phyloP scores from a whole-genome alignment of 2,113 vertebrate species.

The Desmodus rotundus region DNA sequence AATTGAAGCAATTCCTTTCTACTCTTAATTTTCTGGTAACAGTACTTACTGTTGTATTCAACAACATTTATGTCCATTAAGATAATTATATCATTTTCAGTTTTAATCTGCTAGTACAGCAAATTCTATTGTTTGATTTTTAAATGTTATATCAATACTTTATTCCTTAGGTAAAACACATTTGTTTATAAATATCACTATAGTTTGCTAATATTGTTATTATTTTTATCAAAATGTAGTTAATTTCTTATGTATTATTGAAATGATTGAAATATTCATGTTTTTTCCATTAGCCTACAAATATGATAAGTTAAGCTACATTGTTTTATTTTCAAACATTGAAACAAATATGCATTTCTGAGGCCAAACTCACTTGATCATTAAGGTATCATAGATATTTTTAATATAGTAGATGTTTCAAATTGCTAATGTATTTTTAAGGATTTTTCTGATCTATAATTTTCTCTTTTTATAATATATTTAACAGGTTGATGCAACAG shows the following conservation, averaged over 20 bases:
- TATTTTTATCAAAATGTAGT: neutral
- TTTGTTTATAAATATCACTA: neutral
- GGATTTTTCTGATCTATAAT: neutral
- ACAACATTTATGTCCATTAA: neutral
- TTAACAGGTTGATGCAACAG: neutral
- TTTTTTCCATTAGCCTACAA: neutral
- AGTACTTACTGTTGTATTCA: neutral
- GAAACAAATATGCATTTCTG: neutral
- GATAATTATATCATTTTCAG: neutral
- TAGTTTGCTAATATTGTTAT: too few relatives aligned
- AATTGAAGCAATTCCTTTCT: neutral
- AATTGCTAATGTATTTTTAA: neutral
- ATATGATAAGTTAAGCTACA: neutral
- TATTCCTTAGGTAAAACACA: neutral
- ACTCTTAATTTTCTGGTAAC: neutral
- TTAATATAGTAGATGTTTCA: neutral
- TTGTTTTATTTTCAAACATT: neutral
- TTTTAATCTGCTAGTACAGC: neutral
- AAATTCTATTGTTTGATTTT: neutral
- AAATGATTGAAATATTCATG: neutral
- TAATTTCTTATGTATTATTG: neutral
- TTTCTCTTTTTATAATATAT: neutral
- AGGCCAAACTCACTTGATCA: neutral
- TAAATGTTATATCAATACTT: neutral
- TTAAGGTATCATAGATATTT: neutral